Evolutionary conservation across 2,888 invertebrate species (phyloP), one percentile per base, ranked within the genome.

Genomic region (Conops quadrifasciatus): DNA sequence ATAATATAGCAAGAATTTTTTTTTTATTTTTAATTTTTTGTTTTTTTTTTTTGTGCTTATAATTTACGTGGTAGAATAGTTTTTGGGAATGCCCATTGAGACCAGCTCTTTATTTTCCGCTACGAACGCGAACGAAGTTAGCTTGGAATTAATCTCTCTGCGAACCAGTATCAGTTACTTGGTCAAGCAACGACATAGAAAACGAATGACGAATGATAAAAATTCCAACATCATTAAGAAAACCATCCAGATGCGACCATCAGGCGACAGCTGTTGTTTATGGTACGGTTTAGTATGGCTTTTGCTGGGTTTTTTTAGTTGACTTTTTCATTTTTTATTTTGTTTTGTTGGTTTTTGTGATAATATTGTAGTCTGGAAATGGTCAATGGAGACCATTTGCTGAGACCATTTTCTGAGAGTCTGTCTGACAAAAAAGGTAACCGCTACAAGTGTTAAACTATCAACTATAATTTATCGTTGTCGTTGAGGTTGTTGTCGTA

Each of bases 151-250:
- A 36, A 11, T 58, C 28, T 26, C 28, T 58, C 58, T 13, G 2
- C 28, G 16, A 24, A 58, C 15, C 58, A 24, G 56, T 13, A 11
- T 28, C 28, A 26, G 28, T 28, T 26, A 26, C 26, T 58, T 26
- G 26, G 58, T 1, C 58, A 28, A 15, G 9, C 26, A 58, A 28
- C 15, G 4, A 16, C 16, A 3, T 24, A 28, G 28, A 26, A 58
- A 16, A 58, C 26, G 58, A 58, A 11, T 28, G 36, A 36, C 9
- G 9, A 36, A n/a, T n/a, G 53, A 19, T n/a, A 24, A 2, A 28
- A 28, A 58, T 28, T 58, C 58, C 28, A 28, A 16, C 58, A 58
- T 28, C 28, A 58, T 58, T 58, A 28, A 26, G 58, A 16, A 58
- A 58, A 58, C 58, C 15, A 15, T 7, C 7, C n/a, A n/a, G n/a